These are phyloP conservation scores for Pectinophora gossypiella DNA, from an alignment of 1,140 invertebrate species.

Conservation along the genomic window DNA sequence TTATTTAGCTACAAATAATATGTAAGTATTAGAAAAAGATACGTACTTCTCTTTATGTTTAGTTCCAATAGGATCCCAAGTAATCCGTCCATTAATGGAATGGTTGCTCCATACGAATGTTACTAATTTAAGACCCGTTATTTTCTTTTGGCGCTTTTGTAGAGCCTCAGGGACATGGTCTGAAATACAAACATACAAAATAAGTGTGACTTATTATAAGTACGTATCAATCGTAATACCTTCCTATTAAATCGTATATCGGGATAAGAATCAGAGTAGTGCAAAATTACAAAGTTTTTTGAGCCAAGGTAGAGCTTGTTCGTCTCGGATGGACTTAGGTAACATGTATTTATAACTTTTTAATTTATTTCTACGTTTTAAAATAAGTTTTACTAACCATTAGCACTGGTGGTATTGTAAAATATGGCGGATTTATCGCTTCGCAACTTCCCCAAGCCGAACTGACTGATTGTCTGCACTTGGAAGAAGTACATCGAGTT, in stretches of 20 bases:
- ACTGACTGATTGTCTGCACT: slow-evolving; percentile 81
- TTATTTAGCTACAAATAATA: background rate
- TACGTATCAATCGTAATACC: too few relatives aligned
- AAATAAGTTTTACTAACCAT: slow-evolving; percentile 22
- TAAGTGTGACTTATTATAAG: too few relatives aligned
- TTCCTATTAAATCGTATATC: too few relatives aligned
- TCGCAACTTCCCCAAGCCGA: slow-evolving; percentile 78
- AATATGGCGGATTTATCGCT: slow-evolving; percentile 81
- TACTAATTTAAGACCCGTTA: slow-evolving; percentile 67
- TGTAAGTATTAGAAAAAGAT: background rate
- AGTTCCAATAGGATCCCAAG: slow-evolving; percentile 56
- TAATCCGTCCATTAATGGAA: slow-evolving; percentile 68
- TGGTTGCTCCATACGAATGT: slow-evolving; percentile 73
- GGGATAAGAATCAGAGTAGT: too few relatives aligned
- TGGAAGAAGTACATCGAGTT: slow-evolving; percentile 83
- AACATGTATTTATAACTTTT: background rate
- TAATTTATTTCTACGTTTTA: background rate
- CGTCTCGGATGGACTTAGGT: too few relatives aligned
- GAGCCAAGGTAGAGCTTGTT: too few relatives aligned
- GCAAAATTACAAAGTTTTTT: too few relatives aligned
- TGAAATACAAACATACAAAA: slow-evolving; percentile 31
- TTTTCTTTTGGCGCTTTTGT: slow-evolving; percentile 43
- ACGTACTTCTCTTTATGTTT: background rate
- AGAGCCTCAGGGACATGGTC: slow-evolving; percentile 38
- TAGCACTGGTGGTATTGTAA: slow-evolving; percentile 79